Conservation (phyloP, 1,140 invertebrate genomes). For the Oreohelix idahoensis region DNA sequence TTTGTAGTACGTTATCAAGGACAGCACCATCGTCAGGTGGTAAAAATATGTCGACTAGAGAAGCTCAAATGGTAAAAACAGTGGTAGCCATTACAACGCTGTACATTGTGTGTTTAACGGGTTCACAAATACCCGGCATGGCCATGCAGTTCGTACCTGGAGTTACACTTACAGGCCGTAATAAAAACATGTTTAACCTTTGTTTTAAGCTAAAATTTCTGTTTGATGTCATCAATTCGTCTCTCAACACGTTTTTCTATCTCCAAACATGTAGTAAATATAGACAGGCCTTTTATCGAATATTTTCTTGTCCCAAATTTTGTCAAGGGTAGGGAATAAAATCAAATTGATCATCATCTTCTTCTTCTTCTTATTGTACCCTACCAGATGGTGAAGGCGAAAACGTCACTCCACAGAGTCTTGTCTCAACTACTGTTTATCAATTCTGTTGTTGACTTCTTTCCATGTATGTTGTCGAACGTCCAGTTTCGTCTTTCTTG, state of each 20-base stretch:
- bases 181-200: constrained; percentile 5
- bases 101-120: background rate
- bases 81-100: background rate
- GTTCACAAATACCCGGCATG: background rate
- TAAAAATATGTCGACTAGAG: background rate
- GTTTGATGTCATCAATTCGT: background rate
- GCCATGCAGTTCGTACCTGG: constrained; percentile 1
- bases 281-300: background rate
- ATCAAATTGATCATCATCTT: no score
- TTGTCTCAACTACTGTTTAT: no score
- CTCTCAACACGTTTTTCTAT: constrained; percentile 20
- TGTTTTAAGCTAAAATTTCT: background rate
- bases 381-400: no score
- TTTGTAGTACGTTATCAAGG: background rate
- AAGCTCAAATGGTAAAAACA: background rate
- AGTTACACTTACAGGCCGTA: background rate
- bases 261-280: background rate
- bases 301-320: no score
- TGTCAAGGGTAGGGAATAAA: no score
- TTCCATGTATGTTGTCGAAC: no score
- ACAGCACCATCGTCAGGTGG: background rate
- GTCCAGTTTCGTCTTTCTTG: no score
- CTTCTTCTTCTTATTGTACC: no score
- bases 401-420: no score
- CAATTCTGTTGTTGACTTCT: no score